Evolutionary conservation across 2,888 invertebrate species (phyloP), one percentile per base, ranked within the genome.

Genomic region (Cheilosia scutellata): DNA sequence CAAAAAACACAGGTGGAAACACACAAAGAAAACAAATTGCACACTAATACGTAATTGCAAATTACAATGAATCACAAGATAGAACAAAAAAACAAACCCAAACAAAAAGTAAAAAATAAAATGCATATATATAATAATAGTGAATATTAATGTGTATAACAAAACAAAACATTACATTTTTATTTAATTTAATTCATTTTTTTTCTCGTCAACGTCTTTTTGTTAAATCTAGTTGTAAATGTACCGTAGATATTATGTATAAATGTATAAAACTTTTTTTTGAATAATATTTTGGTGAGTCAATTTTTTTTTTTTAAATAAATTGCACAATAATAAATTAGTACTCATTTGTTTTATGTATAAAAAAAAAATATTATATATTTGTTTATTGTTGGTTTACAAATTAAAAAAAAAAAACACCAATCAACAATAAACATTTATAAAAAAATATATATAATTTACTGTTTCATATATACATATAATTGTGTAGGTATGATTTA

Each of bases 301-400:
- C n/a, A 60, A 42, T 58, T 16, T 11, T 33, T 25, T 20, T 4
- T n/a, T n/a, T 42, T 44, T 7, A 13, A n/a, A 44, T 42, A 11
- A 62, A 31, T 76, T 66, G 66, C 66, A 76, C 66, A 66, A 49
- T 47, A 42, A 76, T 76, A 76, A 58, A 76, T 76, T 58, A 76
- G 66, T 60, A 66, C 37, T 58, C 47, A n/a, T 33, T 70, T 70
- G 25, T n/a, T 57, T 44, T 25, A n/a, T 25, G 33, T 37, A 11
- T 11, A 37, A 11, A 37, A 37, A 37, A 37, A 37, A 37, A 37
- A 37, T 4, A 37, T 3, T 4, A 47, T 55, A 20, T 31, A 55
- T 42, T 5, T 29, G 16, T 16, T 9, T 68, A 44, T 44, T 57
- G 57, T 42, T 53, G 40, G 16, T 68, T 66, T 70, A 44, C n/a